Conservation (phyloP, 1,140 invertebrate species). For the Trichogramma pretiosum region DNA sequence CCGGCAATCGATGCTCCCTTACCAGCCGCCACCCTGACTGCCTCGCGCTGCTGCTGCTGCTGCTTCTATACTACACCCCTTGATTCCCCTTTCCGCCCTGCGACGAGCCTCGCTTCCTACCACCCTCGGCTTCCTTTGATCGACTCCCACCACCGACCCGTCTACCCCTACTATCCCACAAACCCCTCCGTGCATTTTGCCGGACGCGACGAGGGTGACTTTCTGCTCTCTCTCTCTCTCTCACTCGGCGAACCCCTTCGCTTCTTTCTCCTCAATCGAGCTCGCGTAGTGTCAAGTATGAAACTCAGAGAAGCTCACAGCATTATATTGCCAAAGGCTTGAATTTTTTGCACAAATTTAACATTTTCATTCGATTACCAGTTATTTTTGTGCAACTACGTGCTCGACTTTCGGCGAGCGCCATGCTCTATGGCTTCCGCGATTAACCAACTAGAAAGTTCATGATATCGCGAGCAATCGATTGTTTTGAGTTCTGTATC, state of each 20-base stretch:
- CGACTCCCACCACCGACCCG: no score
- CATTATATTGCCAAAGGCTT: neutral
- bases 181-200: no score
- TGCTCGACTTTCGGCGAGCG: no score
- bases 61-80: slow-evolving; percentile 4
- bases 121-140: slow-evolving; percentile 7
- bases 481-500: no score
- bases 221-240: slow-evolving; percentile 1
- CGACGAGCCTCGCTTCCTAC: neutral
- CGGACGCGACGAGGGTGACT: slow-evolving; percentile 3
- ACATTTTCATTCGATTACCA: no score
- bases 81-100: neutral
- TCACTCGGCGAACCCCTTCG: neutral
- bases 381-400: no score
- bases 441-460: no score
- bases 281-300: no score
- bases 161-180: no score
- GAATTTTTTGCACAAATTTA: neutral
- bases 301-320: neutral
- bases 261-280: neutral
- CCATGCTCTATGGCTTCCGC: no score
- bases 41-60: neutral
- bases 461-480: no score
- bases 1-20: slow-evolving; percentile 29
- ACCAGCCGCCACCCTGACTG: slow-evolving; percentile 9